phyloP scores from a whole-genome alignment of 2,888 invertebrate species.

The Patella pellucida region DNA sequence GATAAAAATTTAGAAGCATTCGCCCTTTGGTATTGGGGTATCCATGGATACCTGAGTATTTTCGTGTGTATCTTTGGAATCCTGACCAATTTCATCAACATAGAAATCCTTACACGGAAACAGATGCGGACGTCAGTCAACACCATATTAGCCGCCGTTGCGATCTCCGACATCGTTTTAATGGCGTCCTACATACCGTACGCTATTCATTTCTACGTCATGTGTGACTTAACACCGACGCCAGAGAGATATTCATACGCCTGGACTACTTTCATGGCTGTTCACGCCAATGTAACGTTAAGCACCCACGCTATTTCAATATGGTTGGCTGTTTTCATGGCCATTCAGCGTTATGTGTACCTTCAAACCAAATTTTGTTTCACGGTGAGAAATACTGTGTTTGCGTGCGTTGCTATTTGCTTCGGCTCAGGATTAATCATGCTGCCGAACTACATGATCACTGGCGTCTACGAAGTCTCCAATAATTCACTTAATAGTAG shows the following conservation, averaged over 20 bases:
- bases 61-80: slow-evolving; percentile 91
- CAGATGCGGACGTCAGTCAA: slow-evolving; percentile 92
- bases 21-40: slow-evolving; percentile 51
- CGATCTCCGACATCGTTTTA: slow-evolving; percentile 90
- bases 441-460: slow-evolving; percentile 56
- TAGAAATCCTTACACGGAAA: slow-evolving; percentile 84
- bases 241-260: slow-evolving; percentile 57
- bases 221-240: slow-evolving; percentile 41
- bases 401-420: slow-evolving; percentile 71
- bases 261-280: slow-evolving; percentile 72
- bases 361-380: slow-evolving; percentile 35
- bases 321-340: slow-evolving; percentile 91
- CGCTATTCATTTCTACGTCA: slow-evolving; percentile 77
- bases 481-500: slow-evolving; percentile 29
- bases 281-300: slow-evolving; percentile 90
- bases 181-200: slow-evolving; percentile 91
- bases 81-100: slow-evolving; percentile 89
- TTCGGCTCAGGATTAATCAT: slow-evolving; percentile 74
- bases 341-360: slow-evolving; percentile 85
- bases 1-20: slow-evolving; percentile 31
- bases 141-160: slow-evolving; percentile 85
- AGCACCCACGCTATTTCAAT: slow-evolving; percentile 91
- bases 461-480: slow-evolving; percentile 29
- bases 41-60: slow-evolving; percentile 88
- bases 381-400: slow-evolving; percentile 20